Evolutionary conservation across 2,888 invertebrate genomes (phyloP), one percentile per base, ranked within the genome.

Genomic region (Drosophila demipolita): DNA sequence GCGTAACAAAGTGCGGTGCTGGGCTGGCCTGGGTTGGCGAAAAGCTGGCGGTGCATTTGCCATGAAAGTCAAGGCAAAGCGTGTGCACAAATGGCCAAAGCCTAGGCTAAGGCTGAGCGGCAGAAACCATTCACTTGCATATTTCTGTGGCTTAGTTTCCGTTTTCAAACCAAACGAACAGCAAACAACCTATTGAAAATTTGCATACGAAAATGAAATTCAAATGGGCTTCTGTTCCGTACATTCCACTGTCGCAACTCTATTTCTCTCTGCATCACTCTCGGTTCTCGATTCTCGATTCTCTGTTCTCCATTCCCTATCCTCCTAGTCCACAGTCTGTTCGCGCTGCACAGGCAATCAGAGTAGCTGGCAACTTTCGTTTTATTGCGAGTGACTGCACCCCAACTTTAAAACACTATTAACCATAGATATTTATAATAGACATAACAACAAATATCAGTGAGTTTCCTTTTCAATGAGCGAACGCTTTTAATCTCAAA

Each of bases 201-300:
- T 86, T 86, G 83, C 85, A 86, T 86, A 87, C 77, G 79, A 86
- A 86, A 86, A 84, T 84, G 83, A 84, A 84, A 81, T 85, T 87
- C 87, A 86, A 87, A 87, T 86, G 78, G 80, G 80, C 75, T 86
- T 80, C 64, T 62, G 69, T 73, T 80, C 66, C 61, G 63, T 55
- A 50, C 65, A 72, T 58, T 75, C 33, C 45, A 45, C 71, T 29
- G 48, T 53, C 49, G n/a, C 53, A 15, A 5, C 58, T 53, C 29
- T 23, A 42, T 55, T 50, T 45, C 23, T 20, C 29, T 3, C 7
- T 8, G 8, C 20, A n/a, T 12, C n/a, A 5, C 38, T 29, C 57
- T 23, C 15, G 20, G 20, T 7, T 23, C 29, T 20, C 17, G 2
- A 11, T 29, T 6, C 12, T 0, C 9, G 3, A 1, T 35, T 35